Evolutionary conservation across 2,113 vertebrate genomes (phyloP), one percentile per base, ranked within the genome.

Genomic region (Alligator sinensis): DNA sequence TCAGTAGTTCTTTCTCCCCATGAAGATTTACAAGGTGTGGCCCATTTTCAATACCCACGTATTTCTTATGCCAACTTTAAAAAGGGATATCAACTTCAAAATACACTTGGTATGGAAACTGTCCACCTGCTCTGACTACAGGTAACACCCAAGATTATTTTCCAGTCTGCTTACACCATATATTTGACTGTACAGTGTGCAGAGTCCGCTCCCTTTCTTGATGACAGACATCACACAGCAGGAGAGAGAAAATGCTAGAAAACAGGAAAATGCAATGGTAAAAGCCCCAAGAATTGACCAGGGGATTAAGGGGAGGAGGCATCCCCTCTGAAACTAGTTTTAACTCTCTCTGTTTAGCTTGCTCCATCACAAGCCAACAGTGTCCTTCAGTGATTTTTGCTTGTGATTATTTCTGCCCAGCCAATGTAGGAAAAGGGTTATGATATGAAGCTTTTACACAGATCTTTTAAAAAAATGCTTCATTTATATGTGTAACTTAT

Each of bases 161-260:
- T 90, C 84, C 90, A 89, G 57, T 80, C n/a, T 87, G 7, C 80
- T 89, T 77, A 86, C 84, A 16, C 68, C 77, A 74, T 27, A 24
- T 6, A 68, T 38, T 75, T 76, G 86, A 55, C 17, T 86, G 61
- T 12, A 88, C 76, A 82, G 28, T 62, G 61, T 34, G 9, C 28
- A 30, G 22, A 63, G 64, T 47, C 30, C 57, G 38, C 88, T 86
- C 70, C 76, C 64, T 64, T 1, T 4, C 27, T 76, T 70, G 92
- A 86, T 82, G 61, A 89, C 93, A 87, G 63, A 25, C 85, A 88
- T 91, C 38, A 86, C n/a, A 77, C 86, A 91, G 82, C 85, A 59
- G 17, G 28, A 61, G 27, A 90, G 95, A 96, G 16, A 68, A 96
- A 79, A 72, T 84, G 7, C 95, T 87, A 82, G 94, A 96, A 96